Evolutionary conservation across 2,888 invertebrate genomes (phyloP).

Genomic region (Matsumyia berberina): DNA sequence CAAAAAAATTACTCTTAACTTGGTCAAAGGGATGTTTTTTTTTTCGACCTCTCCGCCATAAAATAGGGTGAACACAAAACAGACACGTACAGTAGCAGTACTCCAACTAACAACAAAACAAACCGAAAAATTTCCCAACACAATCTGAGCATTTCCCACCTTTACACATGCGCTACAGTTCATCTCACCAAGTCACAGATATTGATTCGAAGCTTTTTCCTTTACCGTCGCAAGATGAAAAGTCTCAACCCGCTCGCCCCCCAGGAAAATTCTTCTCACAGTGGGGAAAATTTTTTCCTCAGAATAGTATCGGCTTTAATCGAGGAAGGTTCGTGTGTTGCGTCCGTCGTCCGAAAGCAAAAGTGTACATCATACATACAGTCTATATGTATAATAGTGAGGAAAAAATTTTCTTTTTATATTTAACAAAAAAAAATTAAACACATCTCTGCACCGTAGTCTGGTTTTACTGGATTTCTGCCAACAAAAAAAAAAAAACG

Average conservation of each 20-base stretch:
- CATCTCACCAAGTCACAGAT: conserved; percentile 71
- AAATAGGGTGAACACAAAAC: conserved; percentile 61
- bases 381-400: conserved; percentile 79
- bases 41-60: conserved; percentile 66
- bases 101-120: conserved; percentile 69
- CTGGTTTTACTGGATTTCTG: conserved; percentile 64
- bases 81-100: conserved; percentile 31
- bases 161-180: conserved; percentile 65
- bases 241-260: conserved; percentile 29
- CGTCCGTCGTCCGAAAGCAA: conserved; percentile 79
- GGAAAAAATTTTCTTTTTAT: conserved; percentile 70
- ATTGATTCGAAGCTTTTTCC: conserved; percentile 75
- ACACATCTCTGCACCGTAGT: conserved; percentile 37
- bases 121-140: conserved; percentile 72
- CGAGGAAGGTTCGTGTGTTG: conserved; percentile 83
- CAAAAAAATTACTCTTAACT: conserved; percentile 61
- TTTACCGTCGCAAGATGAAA: conserved; percentile 67
- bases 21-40: conserved; percentile 74
- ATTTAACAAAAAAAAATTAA: conserved; percentile 58
- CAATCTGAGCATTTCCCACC: conserved; percentile 64
- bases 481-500: conserved; percentile 62
- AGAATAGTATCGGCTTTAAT: conserved; percentile 84
- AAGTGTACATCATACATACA: conserved; percentile 77
- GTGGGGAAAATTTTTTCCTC: conserved; percentile 76
- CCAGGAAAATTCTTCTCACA: conserved; percentile 64